Evolutionary conservation across 2,797 vertebrate species (phyloP), one percentile per base, ranked within the genome.

Genomic region (Chaenodraco wilsoni): DNA sequence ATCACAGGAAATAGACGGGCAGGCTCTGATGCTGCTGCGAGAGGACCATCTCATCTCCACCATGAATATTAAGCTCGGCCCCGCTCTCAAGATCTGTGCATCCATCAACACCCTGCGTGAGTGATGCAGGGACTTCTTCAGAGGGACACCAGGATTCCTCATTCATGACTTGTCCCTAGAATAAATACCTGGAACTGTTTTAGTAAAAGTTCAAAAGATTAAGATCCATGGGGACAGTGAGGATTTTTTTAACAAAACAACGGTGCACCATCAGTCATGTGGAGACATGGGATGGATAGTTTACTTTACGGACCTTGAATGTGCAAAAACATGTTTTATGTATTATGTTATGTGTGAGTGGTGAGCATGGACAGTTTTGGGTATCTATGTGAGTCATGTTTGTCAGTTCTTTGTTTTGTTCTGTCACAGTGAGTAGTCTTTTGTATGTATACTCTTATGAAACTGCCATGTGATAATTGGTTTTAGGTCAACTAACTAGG

Each of bases 61-160:
- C 89, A 99, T 99, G 98, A 99, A 99, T 87, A 99, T 99, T 92
- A 99, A 99, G 92, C 94, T 99, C 79, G 98, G 98, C 63, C 98
- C 98, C 1, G 98, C 98, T 7, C 94, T 99, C 54, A 99, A 99
- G 94, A 99, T 99, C 88, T 99, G 98, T 85, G 98, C 98, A 84
- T 97, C 97, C 68, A 99, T 99, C 93, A 99, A 99, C 90, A 97
- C 94, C 65, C 91, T 99, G 86, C 98, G 97, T 72, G 97, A 99
- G 57, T 99, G 83, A 97, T 85, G 59, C 43, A 3, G 19, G 13
- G 9, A 8, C 9, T 13, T n/a, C 52, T n/a, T 21, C 27, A 52
- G 11, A 10, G 41, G 13, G 62, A 69, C 23, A 37, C 5, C 17
- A 49, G 57, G 45, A 49, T 48, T 65, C 69, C 23, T 78, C 61